phyloP scores from a whole-genome alignment of 2,888 invertebrate species.

The Chrysomela aeneicollis region DNA sequence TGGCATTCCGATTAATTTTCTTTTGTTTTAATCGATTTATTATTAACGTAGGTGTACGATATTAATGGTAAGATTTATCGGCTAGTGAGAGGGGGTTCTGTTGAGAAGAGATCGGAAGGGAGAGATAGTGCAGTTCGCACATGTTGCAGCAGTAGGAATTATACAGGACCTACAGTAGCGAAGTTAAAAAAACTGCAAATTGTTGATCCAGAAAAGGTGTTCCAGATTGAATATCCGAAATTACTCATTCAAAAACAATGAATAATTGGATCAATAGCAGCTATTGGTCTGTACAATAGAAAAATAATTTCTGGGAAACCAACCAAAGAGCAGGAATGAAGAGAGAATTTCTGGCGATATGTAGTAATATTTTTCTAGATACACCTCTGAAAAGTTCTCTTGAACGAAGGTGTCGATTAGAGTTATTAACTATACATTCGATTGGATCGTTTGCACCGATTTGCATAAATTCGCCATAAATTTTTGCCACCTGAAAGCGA shows the following conservation, averaged over 20 bases:
- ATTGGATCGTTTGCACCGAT: constrained; percentile 29
- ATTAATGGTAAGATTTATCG: constrained; percentile 55
- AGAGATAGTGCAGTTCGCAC: constrained; percentile 22
- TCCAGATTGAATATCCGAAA: too few relatives aligned
- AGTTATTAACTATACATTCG: constrained; percentile 27
- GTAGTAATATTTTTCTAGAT: neutral
- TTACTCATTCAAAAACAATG: too few relatives aligned
- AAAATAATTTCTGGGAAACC: too few relatives aligned
- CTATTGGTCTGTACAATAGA: too few relatives aligned
- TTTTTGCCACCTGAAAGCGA: constrained; percentile 7
- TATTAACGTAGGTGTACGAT: constrained; percentile 58
- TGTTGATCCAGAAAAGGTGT: too few relatives aligned
- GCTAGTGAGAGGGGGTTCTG: constrained; percentile 2
- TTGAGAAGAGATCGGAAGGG: constrained; percentile 20
- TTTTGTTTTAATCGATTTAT: constrained; percentile 60
- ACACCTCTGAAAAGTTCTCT: constrained; percentile 24
- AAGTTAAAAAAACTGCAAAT: too few relatives aligned
- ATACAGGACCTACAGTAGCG: too few relatives aligned
- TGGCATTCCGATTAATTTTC: constrained; percentile 59
- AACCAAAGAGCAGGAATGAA: too few relatives aligned
- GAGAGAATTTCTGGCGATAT: too few relatives aligned
- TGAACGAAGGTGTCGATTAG: constrained; percentile 38
- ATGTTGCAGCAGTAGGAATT: constrained; percentile 9
- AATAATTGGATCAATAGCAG: too few relatives aligned
- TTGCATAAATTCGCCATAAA: constrained; percentile 32